Evolutionary conservation across 1,140 invertebrate species (phyloP).

Genomic region (Uloborus diversus): DNA sequence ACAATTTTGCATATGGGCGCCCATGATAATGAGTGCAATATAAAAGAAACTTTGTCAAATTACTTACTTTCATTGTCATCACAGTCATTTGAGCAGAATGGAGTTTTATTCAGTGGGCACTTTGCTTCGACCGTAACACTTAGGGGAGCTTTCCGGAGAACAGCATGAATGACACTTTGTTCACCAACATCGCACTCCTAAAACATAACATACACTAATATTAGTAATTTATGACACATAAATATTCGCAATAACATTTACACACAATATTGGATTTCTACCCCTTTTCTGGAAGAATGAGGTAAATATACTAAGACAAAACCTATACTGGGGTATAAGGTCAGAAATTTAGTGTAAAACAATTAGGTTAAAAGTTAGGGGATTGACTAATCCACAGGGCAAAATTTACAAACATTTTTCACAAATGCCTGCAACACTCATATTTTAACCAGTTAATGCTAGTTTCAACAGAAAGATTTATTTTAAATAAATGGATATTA

Average conservation of each 20-base stretch:
- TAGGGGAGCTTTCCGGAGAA: constrained; percentile 62
- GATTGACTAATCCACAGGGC: background rate
- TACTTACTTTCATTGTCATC: constrained; percentile 19
- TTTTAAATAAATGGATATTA: too few relatives aligned
- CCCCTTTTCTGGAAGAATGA: background rate
- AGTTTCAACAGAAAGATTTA: too few relatives aligned
- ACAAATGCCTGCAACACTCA: too few relatives aligned
- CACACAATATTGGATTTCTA: background rate
- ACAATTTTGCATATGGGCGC: too few relatives aligned
- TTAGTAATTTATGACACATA: too few relatives aligned
- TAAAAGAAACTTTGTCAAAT: too few relatives aligned
- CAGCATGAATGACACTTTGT: constrained; percentile 81
- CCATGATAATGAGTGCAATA: too few relatives aligned
- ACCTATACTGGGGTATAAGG: background rate
- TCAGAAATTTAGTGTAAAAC: background rate
- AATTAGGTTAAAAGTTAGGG: background rate
- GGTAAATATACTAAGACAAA: background rate
- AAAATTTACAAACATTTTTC: too few relatives aligned
- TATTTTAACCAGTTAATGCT: too few relatives aligned
- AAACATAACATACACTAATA: too few relatives aligned
- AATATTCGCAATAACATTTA: background rate
- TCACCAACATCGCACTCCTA: constrained; percentile 85
- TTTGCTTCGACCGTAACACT: constrained; percentile 63
- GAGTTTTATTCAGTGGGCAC: constrained; percentile 40
- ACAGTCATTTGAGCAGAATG: constrained; percentile 34